Conservation (phyloP, 2,797 vertebrate genomes). For the Danio kyathit region DNA sequence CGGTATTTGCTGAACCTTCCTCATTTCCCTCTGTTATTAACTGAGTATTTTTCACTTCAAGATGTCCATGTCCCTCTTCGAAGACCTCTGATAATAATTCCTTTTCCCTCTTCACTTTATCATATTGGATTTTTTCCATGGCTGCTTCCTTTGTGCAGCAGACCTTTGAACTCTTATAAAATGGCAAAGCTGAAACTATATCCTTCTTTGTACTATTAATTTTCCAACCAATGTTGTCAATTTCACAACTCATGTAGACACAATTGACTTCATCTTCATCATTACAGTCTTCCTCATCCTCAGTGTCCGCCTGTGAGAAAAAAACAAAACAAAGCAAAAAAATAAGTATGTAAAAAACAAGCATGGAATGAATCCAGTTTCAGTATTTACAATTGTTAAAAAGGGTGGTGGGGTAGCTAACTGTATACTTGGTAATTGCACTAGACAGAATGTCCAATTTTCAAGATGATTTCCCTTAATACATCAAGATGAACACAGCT, state of each 20-base stretch:
- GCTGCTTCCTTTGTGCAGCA: too few species aligned
- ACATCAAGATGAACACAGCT: too few species aligned
- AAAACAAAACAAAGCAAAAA: neutral
- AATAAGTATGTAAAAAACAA: too few species aligned
- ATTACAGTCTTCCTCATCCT: slow-evolving; percentile 6
- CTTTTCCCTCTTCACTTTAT: neutral
- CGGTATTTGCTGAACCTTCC: neutral
- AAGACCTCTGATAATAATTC: neutral
- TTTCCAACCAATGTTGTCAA: neutral
- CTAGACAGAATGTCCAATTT: too few species aligned
- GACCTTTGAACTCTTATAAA: neutral
- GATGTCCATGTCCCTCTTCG: neutral
- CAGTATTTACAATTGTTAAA: too few species aligned
- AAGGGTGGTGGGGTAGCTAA: too few species aligned
- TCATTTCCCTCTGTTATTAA: neutral
- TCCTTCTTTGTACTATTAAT: neutral
- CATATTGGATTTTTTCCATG: neutral
- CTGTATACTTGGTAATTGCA: too few species aligned
- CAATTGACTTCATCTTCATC: neutral
- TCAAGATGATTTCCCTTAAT: too few species aligned
- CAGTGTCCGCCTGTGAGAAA: slow-evolving; percentile 13
- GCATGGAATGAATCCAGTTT: too few species aligned
- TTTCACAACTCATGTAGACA: neutral
- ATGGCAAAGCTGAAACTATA: neutral
- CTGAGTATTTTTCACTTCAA: neutral